Conservation (phyloP, 2,888 invertebrate genomes). For the Baccha elongata region DNA sequence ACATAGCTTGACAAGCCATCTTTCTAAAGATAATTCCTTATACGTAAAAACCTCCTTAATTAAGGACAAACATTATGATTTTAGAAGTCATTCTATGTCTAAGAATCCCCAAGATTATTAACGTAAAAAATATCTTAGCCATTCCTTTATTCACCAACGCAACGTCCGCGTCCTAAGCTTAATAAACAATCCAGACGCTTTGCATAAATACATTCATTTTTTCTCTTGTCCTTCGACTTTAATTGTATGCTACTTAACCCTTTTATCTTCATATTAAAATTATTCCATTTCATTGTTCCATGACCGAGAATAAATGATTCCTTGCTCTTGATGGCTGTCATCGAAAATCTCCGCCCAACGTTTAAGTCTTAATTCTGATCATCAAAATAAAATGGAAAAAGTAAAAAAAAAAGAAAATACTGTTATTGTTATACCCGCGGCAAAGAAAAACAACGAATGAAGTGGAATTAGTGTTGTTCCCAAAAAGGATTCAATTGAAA, state of each 20-base stretch:
- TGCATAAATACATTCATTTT: background rate
- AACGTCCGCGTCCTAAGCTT: too few species aligned
- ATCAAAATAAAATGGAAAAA: conserved; percentile 53
- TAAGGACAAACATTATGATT: too few species aligned
- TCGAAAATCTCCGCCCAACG: conserved; percentile 69
- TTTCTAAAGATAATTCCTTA: too few species aligned
- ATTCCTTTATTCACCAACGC: too few species aligned
- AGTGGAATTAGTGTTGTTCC: conserved; percentile 61
- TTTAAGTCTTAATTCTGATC: conserved; percentile 69
- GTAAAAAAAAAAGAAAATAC: conserved; percentile 49
- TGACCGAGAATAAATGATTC: conserved; percentile 68
- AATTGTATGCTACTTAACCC: conserved; percentile 34
- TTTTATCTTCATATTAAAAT: conserved; percentile 53
- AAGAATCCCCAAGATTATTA: too few species aligned
- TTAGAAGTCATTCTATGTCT: too few species aligned
- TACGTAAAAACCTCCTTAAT: too few species aligned
- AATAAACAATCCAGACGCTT: too few species aligned
- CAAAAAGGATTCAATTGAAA: conserved; percentile 72
- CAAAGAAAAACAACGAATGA: conserved; percentile 66
- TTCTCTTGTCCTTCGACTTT: conserved; percentile 21
- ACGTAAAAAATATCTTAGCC: too few species aligned
- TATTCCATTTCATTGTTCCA: conserved; percentile 55
- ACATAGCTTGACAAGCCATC: too few species aligned
- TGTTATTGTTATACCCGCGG: conserved; percentile 3
- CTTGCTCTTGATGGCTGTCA: conserved; percentile 45